Conservation (phyloP, 2,888 invertebrate species). For the Ceratothoa steindachneri region DNA sequence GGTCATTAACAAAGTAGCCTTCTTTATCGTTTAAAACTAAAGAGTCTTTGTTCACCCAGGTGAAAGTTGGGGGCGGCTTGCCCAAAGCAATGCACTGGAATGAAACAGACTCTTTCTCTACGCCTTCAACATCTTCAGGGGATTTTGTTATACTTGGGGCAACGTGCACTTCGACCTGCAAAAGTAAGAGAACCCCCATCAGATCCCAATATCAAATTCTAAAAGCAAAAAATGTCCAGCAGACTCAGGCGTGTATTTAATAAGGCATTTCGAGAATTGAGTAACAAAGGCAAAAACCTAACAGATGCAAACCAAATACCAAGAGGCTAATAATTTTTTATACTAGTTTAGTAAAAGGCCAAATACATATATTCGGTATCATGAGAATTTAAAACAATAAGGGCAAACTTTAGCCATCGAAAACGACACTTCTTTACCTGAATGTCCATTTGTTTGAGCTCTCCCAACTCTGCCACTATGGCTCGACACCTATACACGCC, state of each 20-base stretch:
- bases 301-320: too few species aligned
- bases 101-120: slow-evolving; percentile 73
- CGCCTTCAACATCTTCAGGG: slow-evolving; percentile 59
- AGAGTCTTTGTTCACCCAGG: slow-evolving; percentile 69
- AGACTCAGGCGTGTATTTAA: too few species aligned
- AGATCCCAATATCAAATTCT: too few species aligned
- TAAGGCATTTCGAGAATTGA: too few species aligned
- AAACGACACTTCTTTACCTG: slow-evolving; percentile 59
- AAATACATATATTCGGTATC: too few species aligned
- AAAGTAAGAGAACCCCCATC: too few species aligned
- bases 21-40: slow-evolving; percentile 64
- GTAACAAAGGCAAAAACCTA: too few species aligned
- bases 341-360: too few species aligned
- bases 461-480: slow-evolving; percentile 75
- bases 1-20: slow-evolving; percentile 50
- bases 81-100: slow-evolving; percentile 74
- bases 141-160: slow-evolving; percentile 57
- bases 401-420: too few species aligned
- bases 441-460: slow-evolving; percentile 70
- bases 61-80: slow-evolving; percentile 76
- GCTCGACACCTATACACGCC: slow-evolving; percentile 82
- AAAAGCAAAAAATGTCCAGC: too few species aligned
- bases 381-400: too few species aligned
- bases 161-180: slow-evolving; percentile 62
- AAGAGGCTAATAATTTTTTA: too few species aligned